These are phyloP conservation scores for Gymnothorax reevesii DNA, from an alignment of 2,797 vertebrate genomes.

Conservation along the genomic window DNA sequence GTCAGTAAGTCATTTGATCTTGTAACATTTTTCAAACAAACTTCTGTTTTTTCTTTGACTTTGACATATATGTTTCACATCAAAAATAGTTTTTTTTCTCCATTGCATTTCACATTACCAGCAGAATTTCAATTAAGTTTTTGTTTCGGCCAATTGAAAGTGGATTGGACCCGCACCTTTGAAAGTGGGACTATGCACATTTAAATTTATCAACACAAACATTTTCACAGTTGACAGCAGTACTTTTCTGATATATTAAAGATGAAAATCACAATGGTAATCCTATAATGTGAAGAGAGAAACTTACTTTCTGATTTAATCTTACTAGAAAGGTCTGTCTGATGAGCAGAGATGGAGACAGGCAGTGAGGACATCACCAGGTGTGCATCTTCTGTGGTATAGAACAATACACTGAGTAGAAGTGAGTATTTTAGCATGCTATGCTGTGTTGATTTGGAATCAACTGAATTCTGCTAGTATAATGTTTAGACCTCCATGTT, in stretches of 20 bases:
- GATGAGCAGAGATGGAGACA: slow-evolving; percentile 83
- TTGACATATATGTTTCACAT: no score
- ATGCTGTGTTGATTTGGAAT: no score
- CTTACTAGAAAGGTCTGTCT: slow-evolving; percentile 85
- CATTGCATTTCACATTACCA: not conserved
- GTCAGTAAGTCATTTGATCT: no score
- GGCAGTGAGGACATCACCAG: slow-evolving; percentile 84
- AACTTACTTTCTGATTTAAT: slow-evolving; percentile 85
- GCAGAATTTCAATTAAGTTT: not conserved
- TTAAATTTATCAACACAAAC: not conserved
- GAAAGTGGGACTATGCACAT: not conserved
- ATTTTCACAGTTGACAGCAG: not conserved
- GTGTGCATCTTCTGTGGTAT: slow-evolving; percentile 80
- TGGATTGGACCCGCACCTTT: not conserved
- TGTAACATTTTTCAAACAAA: no score
- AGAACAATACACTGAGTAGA: slow-evolving; percentile 79
- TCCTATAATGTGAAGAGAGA: slow-evolving; percentile 62
- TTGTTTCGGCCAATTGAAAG: not conserved
- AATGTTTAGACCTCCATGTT: not conserved
- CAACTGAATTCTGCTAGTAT: not conserved
- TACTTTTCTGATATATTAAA: slow-evolving; percentile 44
- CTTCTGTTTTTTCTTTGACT: no score
- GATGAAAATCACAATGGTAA: slow-evolving; percentile 44
- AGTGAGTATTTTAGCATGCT: not conserved
- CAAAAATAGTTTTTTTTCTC: no score